Percentiles rank a stretch among this genome's conserved stretches.
Evolutionary conservation across 2,113 vertebrate genomes (phyloP).

Genomic region (Cyanoderma ruficeps): DNA sequence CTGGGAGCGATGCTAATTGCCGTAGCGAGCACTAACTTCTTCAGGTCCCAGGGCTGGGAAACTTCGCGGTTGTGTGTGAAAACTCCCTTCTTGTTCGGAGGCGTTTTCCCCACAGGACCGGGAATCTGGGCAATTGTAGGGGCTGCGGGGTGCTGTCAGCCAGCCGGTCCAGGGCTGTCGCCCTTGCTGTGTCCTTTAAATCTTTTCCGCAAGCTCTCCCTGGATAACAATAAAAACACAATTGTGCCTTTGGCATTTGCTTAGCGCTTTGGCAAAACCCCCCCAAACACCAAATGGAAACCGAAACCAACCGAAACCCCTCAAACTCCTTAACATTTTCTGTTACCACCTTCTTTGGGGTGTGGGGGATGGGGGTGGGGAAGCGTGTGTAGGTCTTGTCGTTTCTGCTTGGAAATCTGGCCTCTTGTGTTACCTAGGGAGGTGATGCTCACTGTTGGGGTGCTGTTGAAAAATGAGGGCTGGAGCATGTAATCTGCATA

Average conservation of each 20-base stretch:
- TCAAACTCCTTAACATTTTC: background rate
- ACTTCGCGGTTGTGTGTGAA: background rate
- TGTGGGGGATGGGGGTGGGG: fast-evolving
- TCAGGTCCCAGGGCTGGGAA: slow-evolving; percentile 4
- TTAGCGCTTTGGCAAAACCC: background rate
- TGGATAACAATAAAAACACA: background rate
- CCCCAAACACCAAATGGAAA: background rate
- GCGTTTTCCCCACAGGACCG: background rate
- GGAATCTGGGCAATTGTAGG: background rate
- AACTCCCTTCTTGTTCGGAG: background rate
- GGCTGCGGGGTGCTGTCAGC: background rate
- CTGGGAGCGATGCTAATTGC: background rate
- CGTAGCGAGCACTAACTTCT: background rate
- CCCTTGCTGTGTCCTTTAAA: slow-evolving; percentile 27
- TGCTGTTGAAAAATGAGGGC: background rate
- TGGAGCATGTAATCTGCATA: background rate
- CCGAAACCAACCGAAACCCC: background rate
- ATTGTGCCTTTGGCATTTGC: background rate
- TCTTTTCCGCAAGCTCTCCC: slow-evolving; percentile 18
- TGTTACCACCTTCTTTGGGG: background rate
- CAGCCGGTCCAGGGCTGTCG: background rate
- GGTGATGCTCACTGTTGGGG: background rate
- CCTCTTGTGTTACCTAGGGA: background rate
- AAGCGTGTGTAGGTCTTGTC: background rate
- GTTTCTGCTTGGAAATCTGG: background rate